A percentile compares a stretch with the other conserved stretches of the same genome.
Conservation (phyloP, 2,888 invertebrate genomes). For the Dermolepida albohirtum region DNA sequence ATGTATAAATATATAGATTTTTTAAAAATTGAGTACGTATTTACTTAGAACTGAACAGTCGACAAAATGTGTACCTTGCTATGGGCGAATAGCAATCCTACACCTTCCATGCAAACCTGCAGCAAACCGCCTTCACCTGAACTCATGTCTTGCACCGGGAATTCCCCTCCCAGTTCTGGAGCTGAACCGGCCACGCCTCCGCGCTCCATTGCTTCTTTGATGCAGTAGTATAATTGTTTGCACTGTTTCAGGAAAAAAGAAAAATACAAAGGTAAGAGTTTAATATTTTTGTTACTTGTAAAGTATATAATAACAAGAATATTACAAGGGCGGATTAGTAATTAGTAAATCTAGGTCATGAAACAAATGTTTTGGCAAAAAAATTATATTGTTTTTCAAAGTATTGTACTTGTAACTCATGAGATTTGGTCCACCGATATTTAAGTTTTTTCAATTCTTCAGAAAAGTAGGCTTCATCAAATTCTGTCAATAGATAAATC, state of each 20-base stretch:
- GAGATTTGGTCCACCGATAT: too few relatives aligned
- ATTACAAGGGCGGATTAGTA: too few relatives aligned
- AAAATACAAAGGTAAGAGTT: slow-evolving; percentile 7
- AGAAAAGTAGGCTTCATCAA: too few relatives aligned
- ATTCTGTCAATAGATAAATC: too few relatives aligned
- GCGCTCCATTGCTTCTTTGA: slow-evolving; percentile 98
- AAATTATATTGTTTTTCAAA: too few relatives aligned
- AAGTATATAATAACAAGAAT: too few relatives aligned
- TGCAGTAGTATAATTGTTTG: slow-evolving; percentile 97
- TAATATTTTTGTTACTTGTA: too few relatives aligned
- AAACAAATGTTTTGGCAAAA: too few relatives aligned
- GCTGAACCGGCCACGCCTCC: slow-evolving; percentile 78
- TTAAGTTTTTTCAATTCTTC: too few relatives aligned
- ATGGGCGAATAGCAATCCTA: slow-evolving; percentile 97
- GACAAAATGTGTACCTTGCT: slow-evolving; percentile 85
- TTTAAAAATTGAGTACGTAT: slow-evolving; percentile 30
- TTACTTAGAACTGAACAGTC: slow-evolving; percentile 27
- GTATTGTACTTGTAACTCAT: too few relatives aligned
- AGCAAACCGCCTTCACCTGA: slow-evolving; percentile 97
- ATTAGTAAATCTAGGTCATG: too few relatives aligned
- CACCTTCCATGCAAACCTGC: slow-evolving; percentile 99
- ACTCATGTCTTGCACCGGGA: slow-evolving; percentile 97
- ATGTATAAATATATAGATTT: slow-evolving; percentile 10
- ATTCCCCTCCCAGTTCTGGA: slow-evolving; percentile 91
- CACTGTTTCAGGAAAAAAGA: slow-evolving; percentile 73